Conservation (phyloP, 2,888 invertebrate species). For the Phymatocera aterrima region DNA sequence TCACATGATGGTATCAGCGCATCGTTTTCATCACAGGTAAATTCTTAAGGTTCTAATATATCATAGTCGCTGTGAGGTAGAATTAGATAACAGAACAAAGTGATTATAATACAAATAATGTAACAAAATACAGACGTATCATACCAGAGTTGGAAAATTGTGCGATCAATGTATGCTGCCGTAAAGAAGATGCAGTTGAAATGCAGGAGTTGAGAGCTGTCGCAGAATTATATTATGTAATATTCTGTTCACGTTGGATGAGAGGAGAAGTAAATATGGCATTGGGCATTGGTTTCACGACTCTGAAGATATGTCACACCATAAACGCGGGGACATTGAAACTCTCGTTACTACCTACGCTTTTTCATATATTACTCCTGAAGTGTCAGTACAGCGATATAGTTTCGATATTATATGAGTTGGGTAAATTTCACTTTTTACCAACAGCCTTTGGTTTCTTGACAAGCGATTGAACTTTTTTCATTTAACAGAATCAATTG, state of each 20-base stretch:
- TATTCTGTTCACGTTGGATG: conserved; percentile 74
- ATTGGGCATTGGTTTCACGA: conserved; percentile 72
- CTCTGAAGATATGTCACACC: conserved; percentile 68
- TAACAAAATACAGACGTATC: conserved; percentile 59
- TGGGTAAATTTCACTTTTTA: conserved; percentile 60
- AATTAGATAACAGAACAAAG: not conserved
- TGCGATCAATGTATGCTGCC: conserved; percentile 72
- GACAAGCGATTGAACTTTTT: conserved; percentile 11
- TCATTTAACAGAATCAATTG: conserved; percentile 60
- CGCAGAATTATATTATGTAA: conserved; percentile 72
- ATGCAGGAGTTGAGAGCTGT: conserved; percentile 74
- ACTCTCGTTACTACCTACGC: conserved; percentile 69
- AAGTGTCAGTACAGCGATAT: conserved; percentile 72
- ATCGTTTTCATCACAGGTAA: conserved; percentile 65
- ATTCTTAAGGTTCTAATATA: conserved; percentile 53
- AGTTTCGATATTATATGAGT: conserved; percentile 72
- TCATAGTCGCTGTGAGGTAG: not conserved
- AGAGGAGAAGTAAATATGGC: conserved; percentile 70
- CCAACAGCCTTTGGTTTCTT: not conserved
- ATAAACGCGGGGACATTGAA: conserved; percentile 66
- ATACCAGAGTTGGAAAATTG: conserved; percentile 71
- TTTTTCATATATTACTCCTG: conserved; percentile 70
- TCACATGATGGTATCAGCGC: conserved; percentile 75
- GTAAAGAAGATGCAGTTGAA: conserved; percentile 71
- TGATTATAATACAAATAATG: not conserved